Evolutionary conservation across 2,797 vertebrate genomes (phyloP), one percentile per base, ranked within the genome.

Genomic region (Phoxinus dragarum): DNA sequence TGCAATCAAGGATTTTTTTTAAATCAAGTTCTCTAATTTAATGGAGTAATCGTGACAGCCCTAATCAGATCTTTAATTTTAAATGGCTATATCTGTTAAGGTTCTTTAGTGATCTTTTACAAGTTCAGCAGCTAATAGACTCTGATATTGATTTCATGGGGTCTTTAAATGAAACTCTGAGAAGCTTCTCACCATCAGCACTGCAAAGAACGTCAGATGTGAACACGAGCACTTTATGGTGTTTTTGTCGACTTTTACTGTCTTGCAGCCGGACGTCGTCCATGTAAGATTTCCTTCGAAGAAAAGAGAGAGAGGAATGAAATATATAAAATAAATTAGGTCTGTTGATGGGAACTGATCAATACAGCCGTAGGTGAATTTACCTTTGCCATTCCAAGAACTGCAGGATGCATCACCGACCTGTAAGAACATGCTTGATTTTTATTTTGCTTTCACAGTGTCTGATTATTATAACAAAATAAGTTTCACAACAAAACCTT

Each of bases 161-260:
- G 47, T 49, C 47, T 49, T 49, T 49, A 14, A 49, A 16, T 49
- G 14, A 49, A 44, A 44, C 42, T 3, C 42, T 44, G 10, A 44
- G 42, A 44, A 23, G 61, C 5, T 42, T 64, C 80, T 91, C 82
- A 94, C 93, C 93, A 92, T 64, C n/a, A 93, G 69, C 7, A 94
- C 40, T 14, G 93, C 91, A 87, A 94, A 94, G 73, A 93, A 94
- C 1, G 92, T 91, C 5, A 94, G 84, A 88, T 94, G 93, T 27
- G 86, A 88, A 66, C 93, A 94, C 1, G 44, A 56, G 71, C 93
- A 93, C 0, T 27, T 88, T 68, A 93, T 23, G 17, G 5, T 90
- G 61, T n/a, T 34, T 0, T n/a, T 67, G 6, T 74, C 69, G 1
- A 3, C 36, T 66, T 76, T 19, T 0, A 2, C 1, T n/a, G 89